phyloP scores from a whole-genome alignment of 2,113 vertebrate species.

The Meriones unguiculatus region DNA sequence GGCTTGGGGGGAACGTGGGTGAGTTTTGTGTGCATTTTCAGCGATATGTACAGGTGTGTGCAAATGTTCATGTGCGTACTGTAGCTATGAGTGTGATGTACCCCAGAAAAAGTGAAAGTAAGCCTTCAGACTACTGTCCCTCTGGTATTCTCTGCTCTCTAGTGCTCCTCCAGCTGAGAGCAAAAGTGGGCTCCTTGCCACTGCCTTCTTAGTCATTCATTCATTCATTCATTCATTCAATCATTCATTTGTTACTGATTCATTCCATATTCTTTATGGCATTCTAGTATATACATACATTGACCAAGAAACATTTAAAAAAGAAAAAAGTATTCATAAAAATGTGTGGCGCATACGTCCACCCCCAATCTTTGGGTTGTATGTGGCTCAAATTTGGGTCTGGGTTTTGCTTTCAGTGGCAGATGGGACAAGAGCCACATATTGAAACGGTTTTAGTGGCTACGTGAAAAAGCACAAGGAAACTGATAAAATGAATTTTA shows the following conservation, averaged over 20 bases:
- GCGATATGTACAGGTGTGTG: background rate
- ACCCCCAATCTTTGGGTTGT: background rate
- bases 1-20: background rate
- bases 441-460: background rate
- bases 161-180: background rate
- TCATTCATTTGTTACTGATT: background rate
- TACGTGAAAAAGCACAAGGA: conserved; percentile 8
- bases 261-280: background rate
- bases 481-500: background rate
- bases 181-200: background rate
- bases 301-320: background rate
- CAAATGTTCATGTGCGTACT: no score
- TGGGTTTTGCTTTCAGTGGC: background rate
- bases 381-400: background rate
- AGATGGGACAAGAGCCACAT: background rate
- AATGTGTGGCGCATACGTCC: background rate
- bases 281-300: conserved; percentile 17
- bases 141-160: background rate
- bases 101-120: conserved; percentile 25
- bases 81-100: background rate
- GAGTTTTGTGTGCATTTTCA: background rate
- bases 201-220: background rate
- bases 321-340: conserved; percentile 10
- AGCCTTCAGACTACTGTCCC: background rate
- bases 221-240: background rate